Evolutionary conservation across 2,113 vertebrate species (phyloP).

Genomic region (Lipophrys pholis): DNA sequence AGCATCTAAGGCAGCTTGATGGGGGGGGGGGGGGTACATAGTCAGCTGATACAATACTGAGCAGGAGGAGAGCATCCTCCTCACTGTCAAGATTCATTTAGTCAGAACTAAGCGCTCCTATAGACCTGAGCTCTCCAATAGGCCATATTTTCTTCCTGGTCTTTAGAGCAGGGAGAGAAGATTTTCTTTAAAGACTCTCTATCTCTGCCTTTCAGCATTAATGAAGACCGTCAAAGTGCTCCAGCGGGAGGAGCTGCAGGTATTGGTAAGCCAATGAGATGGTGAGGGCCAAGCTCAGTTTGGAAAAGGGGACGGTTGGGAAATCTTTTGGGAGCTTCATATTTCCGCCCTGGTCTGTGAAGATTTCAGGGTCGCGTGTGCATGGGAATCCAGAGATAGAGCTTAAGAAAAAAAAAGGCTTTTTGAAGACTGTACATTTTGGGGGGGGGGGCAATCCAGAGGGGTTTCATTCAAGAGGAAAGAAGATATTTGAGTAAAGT

Average conservation of each 20-base stretch:
- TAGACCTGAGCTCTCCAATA: conserved; percentile 77
- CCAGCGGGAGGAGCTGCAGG: conserved; percentile 60
- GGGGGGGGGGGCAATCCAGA: conserved; percentile 13
- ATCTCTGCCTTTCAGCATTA: conserved; percentile 67
- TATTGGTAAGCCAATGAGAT: conserved; percentile 59
- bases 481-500: conserved; percentile 65
- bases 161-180: conserved; percentile 54
- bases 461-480: conserved; percentile 37
- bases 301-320: conserved; percentile 28
- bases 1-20: conserved; percentile 56
- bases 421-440: conserved; percentile 52
- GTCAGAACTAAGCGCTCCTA: conserved; percentile 81
- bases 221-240: conserved; percentile 74
- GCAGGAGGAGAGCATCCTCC: conserved; percentile 79
- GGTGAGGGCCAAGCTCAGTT: conserved; percentile 37
- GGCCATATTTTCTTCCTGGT: conserved; percentile 75
- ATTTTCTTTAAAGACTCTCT: conserved; percentile 72
- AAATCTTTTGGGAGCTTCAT: conserved; percentile 42
- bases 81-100: conserved; percentile 86
- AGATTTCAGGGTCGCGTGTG: conserved; percentile 67
- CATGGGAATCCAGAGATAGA: conserved; percentile 59
- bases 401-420: conserved; percentile 49
- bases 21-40: conserved; percentile 29
- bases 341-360: conserved; percentile 52
- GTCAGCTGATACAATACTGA: conserved; percentile 71